These are phyloP conservation scores for Rosalia funebris DNA, from an alignment of 2,888 invertebrate species.

Conservation along the genomic window DNA sequence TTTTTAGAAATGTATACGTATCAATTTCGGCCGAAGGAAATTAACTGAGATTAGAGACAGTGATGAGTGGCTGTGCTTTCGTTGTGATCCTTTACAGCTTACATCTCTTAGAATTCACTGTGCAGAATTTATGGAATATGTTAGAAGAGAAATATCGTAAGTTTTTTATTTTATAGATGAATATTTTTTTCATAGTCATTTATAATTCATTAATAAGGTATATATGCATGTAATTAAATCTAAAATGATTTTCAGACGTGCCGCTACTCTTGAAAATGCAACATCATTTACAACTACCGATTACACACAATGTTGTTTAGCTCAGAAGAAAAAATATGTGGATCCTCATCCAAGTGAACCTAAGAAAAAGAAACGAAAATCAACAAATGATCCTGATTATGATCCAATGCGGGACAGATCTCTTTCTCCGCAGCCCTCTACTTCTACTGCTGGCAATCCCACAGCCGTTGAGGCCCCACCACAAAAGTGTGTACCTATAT, in stretches of 20 bases:
- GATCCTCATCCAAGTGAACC: constrained; percentile 32
- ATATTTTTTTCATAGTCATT: too few species aligned
- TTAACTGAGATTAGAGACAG: constrained; percentile 78
- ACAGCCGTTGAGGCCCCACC: not conserved
- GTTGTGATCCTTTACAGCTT: constrained; percentile 74
- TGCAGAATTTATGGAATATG: constrained; percentile 77
- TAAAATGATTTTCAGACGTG: constrained; percentile 62
- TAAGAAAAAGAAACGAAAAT: constrained; percentile 42
- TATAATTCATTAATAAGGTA: too few species aligned
- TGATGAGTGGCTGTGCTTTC: constrained; percentile 85
- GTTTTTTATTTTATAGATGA: constrained; percentile 38
- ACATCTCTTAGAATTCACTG: constrained; percentile 75
- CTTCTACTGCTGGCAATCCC: constrained; percentile 9
- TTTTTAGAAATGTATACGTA: constrained; percentile 77
- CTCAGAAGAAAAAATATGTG: constrained; percentile 46
- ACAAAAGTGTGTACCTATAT: constrained; percentile 25
- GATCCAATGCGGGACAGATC: constrained; percentile 39
- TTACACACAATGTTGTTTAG: constrained; percentile 59
- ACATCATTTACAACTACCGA: constrained; percentile 53
- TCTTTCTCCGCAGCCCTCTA: constrained; percentile 30
- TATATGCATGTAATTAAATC: too few species aligned
- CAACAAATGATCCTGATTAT: constrained; percentile 51
- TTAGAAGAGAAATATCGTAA: constrained; percentile 71
- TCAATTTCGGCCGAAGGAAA: constrained; percentile 74
- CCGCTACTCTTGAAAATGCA: constrained; percentile 62